Conservation (phyloP, 2,797 vertebrate genomes). For the Aulostomus chinensis region DNA sequence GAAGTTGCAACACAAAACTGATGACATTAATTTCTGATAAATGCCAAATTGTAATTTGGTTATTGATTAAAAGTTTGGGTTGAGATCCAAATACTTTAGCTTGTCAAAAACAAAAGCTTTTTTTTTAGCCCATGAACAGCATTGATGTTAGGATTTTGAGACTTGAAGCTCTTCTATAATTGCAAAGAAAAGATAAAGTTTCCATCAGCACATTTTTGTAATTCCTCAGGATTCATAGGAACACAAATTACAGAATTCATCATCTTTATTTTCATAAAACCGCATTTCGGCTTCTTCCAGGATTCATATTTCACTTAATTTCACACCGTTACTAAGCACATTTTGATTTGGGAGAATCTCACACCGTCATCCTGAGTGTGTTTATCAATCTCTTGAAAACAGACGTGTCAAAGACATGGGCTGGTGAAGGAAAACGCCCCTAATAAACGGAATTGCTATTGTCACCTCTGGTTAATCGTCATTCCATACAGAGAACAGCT, state of each 20-base stretch:
- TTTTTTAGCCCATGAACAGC: too few relatives aligned
- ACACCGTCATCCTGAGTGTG: too few relatives aligned
- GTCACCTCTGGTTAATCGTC: constrained; percentile 55
- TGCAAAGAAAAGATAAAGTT: constrained; percentile 49
- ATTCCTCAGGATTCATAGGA: constrained; percentile 60
- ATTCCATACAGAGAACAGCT: constrained; percentile 49
- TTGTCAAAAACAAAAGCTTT: too few relatives aligned
- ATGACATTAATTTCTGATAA: too few relatives aligned
- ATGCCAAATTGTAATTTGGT: too few relatives aligned
- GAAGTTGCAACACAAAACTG: too few relatives aligned
- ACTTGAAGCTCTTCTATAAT: not conserved
- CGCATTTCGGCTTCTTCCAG: constrained; percentile 27
- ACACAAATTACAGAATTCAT: constrained; percentile 35
- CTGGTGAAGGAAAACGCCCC: constrained; percentile 19
- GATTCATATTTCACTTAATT: too few relatives aligned
- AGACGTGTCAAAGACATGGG: constrained; percentile 14
- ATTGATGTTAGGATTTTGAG: too few relatives aligned
- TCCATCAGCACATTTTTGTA: constrained; percentile 64
- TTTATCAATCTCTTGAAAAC: constrained; percentile 20
- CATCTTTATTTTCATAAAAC: constrained; percentile 42
- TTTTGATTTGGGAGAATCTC: too few relatives aligned
- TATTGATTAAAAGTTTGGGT: too few relatives aligned
- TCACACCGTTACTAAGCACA: too few relatives aligned
- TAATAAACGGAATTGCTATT: constrained; percentile 52
- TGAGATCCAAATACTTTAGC: too few relatives aligned